Evolutionary conservation across 1,140 invertebrate genomes (phyloP).

Genomic region (Pseudomyrmex flavicornis): DNA sequence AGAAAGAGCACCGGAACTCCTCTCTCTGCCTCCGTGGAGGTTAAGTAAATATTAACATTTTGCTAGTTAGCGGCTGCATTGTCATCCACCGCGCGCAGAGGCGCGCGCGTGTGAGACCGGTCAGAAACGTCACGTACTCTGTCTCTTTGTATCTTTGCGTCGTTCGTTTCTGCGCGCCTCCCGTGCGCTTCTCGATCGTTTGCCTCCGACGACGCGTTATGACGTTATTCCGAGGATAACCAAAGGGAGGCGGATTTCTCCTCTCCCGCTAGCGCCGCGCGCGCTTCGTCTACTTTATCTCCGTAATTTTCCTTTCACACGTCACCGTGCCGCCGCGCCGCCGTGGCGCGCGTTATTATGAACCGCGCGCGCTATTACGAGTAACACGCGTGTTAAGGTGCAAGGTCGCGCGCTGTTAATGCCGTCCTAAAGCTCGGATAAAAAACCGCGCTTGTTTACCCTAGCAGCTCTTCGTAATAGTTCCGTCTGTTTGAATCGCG

Average conservation of each 20-base stretch:
- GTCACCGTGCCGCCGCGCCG: conserved; percentile 23
- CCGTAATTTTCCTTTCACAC: conserved; percentile 60
- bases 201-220: conserved; percentile 25
- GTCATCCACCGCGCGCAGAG: conserved; percentile 66
- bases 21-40: conserved; percentile 42
- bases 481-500: conserved; percentile 10
- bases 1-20: not conserved
- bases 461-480: conserved; percentile 38
- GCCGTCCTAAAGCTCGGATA: conserved; percentile 39
- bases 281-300: conserved; percentile 53
- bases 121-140: not conserved
- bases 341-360: conserved; percentile 28
- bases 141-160: conserved; percentile 2
- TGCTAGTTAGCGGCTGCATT: conserved; percentile 78
- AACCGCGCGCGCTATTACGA: conserved; percentile 45
- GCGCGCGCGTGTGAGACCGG: conserved; percentile 2
- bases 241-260: conserved; percentile 23
- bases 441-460: conserved; percentile 42
- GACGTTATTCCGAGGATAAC: conserved; percentile 47
- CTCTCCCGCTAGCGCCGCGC: conserved; percentile 29
- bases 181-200: not conserved
- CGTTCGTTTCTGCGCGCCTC: not conserved
- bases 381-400: conserved; percentile 57
- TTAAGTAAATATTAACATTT: conserved; percentile 80
- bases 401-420: conserved; percentile 57